phyloP scores from a whole-genome alignment of 2,797 vertebrate species.

The Masticophis lateralis region DNA sequence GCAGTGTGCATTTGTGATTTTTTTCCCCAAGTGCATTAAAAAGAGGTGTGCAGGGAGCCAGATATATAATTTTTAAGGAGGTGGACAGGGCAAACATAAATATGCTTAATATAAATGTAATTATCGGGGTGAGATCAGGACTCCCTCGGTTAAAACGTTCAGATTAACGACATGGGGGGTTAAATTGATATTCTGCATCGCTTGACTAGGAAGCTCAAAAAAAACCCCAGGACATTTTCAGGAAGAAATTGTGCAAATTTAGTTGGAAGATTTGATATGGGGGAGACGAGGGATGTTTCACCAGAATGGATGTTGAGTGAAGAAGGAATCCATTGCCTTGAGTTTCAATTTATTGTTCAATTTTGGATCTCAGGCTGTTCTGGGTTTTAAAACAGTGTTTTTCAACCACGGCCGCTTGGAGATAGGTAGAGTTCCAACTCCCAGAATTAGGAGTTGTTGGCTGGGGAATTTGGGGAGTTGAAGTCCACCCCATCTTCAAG shows the following conservation, averaged over 20 bases:
- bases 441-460: neutral
- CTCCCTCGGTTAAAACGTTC: neutral
- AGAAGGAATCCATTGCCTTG: neutral
- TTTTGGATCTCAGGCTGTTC: neutral
- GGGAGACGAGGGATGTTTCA: neutral
- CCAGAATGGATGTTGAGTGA: neutral
- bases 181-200: neutral
- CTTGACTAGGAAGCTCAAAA: neutral
- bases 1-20: neutral
- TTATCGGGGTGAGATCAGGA: neutral
- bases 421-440: neutral
- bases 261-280: neutral
- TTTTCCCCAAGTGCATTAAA: accelerated
- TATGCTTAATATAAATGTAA: neutral
- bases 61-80: too few relatives aligned
- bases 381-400: neutral
- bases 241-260: too few relatives aligned
- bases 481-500: neutral
- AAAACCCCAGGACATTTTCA: neutral
- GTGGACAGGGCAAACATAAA: neutral
- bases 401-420: neutral
- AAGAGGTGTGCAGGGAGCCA: neutral
- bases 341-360: neutral
- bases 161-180: neutral
- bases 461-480: neutral